These are phyloP conservation scores for Numida meleagris DNA, from an alignment of 2,113 vertebrate species.

Conservation along the genomic window DNA sequence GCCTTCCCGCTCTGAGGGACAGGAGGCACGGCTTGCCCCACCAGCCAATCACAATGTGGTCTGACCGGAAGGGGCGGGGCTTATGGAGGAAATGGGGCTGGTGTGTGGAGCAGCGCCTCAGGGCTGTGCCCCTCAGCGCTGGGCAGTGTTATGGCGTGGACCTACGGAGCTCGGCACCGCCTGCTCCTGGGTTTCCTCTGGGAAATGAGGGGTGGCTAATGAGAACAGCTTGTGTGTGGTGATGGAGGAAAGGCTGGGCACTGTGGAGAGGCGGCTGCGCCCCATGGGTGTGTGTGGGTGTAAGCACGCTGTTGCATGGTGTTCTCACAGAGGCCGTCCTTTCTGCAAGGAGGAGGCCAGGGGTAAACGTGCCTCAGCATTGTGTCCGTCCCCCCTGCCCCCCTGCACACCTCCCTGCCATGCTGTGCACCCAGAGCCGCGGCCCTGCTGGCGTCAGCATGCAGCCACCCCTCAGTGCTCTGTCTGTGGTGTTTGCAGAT, in stretches of 20 bases:
- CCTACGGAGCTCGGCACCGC: accelerated
- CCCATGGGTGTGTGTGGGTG: accelerated
- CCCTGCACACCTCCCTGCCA: accelerated
- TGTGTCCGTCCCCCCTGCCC: accelerated
- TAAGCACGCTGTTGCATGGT: accelerated
- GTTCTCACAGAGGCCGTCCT: accelerated
- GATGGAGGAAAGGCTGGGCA: neutral
- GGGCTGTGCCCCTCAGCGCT: too few relatives aligned
- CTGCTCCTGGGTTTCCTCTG: accelerated
- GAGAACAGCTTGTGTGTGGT: neutral
- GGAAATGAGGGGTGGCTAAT: accelerated
- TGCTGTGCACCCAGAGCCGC: neutral
- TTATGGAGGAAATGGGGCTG: neutral
- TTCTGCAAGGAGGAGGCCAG: neutral
- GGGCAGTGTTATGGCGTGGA: neutral
- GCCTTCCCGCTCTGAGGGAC: neutral
- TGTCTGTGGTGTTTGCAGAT: neutral
- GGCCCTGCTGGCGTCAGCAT: accelerated
- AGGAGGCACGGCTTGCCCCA: neutral
- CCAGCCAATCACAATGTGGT: neutral
- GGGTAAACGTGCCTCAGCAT: neutral
- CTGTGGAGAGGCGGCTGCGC: accelerated
- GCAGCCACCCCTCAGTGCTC: accelerated
- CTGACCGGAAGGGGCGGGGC: neutral
- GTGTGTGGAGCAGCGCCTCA: neutral